Conservation (phyloP, 2,113 vertebrate species). For the Toxotes jaculatrix region DNA sequence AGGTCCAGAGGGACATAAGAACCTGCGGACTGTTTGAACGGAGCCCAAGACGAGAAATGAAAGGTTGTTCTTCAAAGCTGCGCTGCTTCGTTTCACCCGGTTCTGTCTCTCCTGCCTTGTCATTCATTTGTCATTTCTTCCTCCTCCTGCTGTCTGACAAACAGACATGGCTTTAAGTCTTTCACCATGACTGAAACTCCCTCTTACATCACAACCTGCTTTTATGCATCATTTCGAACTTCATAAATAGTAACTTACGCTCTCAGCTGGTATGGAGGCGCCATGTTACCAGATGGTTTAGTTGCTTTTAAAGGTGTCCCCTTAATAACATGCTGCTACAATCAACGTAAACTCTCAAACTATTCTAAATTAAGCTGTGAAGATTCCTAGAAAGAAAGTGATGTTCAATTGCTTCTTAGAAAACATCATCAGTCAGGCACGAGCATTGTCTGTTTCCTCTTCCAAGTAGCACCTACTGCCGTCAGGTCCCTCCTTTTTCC, state of each 20-base stretch:
- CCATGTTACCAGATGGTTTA: constrained; percentile 22
- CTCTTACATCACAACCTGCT: constrained; percentile 13
- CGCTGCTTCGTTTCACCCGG: not conserved
- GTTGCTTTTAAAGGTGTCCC: constrained; percentile 2
- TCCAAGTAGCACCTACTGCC: constrained; percentile 10
- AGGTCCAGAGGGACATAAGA: constrained; percentile 49
- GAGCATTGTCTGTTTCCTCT: constrained; percentile 24
- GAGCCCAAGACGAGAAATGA: constrained; percentile 42
- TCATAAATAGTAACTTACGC: constrained; percentile 11
- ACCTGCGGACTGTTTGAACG: constrained; percentile 53
- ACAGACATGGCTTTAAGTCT: constrained; percentile 8
- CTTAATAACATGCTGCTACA: not conserved
- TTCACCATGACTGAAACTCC: constrained; percentile 2
- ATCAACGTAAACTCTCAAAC: constrained; percentile 2
- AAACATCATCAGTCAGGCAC: constrained; percentile 36
- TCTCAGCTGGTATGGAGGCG: not conserved
- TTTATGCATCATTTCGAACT: constrained; percentile 14
- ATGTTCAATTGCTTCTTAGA: constrained; percentile 43
- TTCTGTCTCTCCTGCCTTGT: not conserved
- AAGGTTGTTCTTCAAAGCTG: constrained; percentile 27
- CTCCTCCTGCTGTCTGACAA: not conserved
- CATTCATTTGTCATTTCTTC: constrained; percentile 32
- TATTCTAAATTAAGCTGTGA: constrained; percentile 34
- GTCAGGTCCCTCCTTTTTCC: not conserved
- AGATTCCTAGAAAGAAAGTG: constrained; percentile 43